Conservation (phyloP, 92 coral and sea anemone genomes). For the Meandrina meandrites region DNA sequence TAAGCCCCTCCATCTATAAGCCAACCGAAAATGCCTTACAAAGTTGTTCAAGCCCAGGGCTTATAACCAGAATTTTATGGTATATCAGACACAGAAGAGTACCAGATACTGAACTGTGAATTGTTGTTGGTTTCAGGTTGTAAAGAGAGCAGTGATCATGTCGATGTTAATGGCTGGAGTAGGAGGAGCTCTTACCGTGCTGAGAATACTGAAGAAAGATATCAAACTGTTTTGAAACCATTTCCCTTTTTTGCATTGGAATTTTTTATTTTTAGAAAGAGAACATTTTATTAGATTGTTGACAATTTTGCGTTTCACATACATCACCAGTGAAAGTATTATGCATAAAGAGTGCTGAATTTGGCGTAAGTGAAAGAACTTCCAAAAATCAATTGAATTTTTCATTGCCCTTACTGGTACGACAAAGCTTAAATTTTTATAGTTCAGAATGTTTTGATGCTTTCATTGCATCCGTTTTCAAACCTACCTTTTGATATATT, state of each 20-base stretch:
- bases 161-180: slow-evolving; percentile 25
- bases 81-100: too few relatives aligned
- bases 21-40: too few relatives aligned
- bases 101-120: background rate
- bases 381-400: background rate
- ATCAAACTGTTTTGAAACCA: slow-evolving; percentile 3
- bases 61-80: too few relatives aligned
- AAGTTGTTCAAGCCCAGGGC: too few relatives aligned
- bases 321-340: background rate
- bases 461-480: too few relatives aligned
- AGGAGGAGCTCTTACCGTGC: slow-evolving; percentile 17
- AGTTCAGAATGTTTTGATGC: too few relatives aligned
- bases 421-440: too few relatives aligned
- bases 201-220: slow-evolving; percentile 22
- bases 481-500: background rate
- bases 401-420: too few relatives aligned
- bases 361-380: background rate
- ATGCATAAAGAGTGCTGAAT: background rate
- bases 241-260: background rate
- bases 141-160: slow-evolving; percentile 13
- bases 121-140: slow-evolving; percentile 27
- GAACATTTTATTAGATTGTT: background rate
- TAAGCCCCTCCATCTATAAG: too few relatives aligned
- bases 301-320: background rate
- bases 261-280: background rate